Evolutionary conservation across 2,888 invertebrate species (phyloP), one percentile per base, ranked within the genome.

Genomic region (Rotaria sp.): DNA sequence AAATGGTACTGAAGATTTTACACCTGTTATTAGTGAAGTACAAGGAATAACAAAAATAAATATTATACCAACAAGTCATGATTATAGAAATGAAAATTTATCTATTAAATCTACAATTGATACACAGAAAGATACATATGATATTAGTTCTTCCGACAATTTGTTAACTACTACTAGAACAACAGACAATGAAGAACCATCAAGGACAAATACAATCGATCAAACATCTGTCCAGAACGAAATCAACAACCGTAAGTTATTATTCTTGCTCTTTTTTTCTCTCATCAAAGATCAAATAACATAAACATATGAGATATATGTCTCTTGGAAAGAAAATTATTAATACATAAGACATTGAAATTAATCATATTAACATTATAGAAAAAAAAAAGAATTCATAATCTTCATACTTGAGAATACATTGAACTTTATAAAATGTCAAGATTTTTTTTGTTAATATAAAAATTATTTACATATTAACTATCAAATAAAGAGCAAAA

Each of bases 11-110:
- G 80, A 45, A 1, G 35, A 80, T 10, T 45, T 45, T 3, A 5
- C 13, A 45, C 80, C 80, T 10, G 8, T 45, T 2, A 80, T 80
- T n/a, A 80, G 26, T 80, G 45, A 80, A 80, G 35, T 45, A 45
- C 45, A 7, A 41, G 80, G 80, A 80, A n/a, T 80, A 38, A 80
- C 80, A 13, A 41, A 80, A 80, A 80, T 80, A 80, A 41, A 24
- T 45, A 45, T 80, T 21, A 26, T 45, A 80, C 41, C 80, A n/a
- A 45, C 80, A 45, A 80, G 0, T 80, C 0, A 24, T 24, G 75
- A 75, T 26, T 1, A 30, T n/a, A 26, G 11, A 35, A 18, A 0
- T 35, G 26, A 30, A 8, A 13, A 30, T 30, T 11, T 67, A 2
- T 26, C 8, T 0, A 13, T 10, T 1, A 24, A 13, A 55, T 4